phyloP scores from a whole-genome alignment of 2,797 vertebrate species.

The Mallotus villosus region DNA sequence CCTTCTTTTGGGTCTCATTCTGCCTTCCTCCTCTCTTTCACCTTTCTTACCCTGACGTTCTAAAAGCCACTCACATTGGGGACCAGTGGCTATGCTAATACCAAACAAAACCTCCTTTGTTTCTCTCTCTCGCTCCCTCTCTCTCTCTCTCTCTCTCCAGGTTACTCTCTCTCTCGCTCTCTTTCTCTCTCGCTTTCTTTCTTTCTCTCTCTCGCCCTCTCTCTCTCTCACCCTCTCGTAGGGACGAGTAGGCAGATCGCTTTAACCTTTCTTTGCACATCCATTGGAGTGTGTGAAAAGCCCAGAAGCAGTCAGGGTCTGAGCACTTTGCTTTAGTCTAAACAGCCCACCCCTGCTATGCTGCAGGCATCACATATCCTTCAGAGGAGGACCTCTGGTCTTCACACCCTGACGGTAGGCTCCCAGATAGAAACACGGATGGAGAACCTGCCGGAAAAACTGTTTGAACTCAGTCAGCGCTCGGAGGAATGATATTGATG shows the following conservation, averaged over 20 bases:
- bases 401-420: conserved; percentile 53
- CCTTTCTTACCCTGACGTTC: conserved; percentile 49
- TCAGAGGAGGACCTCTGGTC: conserved; percentile 36
- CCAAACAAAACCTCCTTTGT: conserved; percentile 67
- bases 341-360: conserved; percentile 53
- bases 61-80: conserved; percentile 62
- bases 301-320: conserved; percentile 47
- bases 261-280: conserved; percentile 49
- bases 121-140: conserved; percentile 8
- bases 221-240: conserved; percentile 24
- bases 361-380: conserved; percentile 35
- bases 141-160: conserved; percentile 20
- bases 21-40: conserved; percentile 64
- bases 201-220: conserved; percentile 49
- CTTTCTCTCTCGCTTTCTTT: conserved; percentile 40
- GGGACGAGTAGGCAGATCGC: conserved; percentile 49
- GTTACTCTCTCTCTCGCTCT: conserved; percentile 42
- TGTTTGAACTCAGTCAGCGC: no score
- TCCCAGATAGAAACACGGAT: conserved; percentile 11
- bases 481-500: no score
- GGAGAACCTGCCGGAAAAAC: background rate
- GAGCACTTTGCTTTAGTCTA: conserved; percentile 49
- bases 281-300: conserved; percentile 63
- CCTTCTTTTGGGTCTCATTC: conserved; percentile 25
- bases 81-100: conserved; percentile 51